Conservation (phyloP, 2,888 invertebrate genomes). For the Drosophila formosana region DNA sequence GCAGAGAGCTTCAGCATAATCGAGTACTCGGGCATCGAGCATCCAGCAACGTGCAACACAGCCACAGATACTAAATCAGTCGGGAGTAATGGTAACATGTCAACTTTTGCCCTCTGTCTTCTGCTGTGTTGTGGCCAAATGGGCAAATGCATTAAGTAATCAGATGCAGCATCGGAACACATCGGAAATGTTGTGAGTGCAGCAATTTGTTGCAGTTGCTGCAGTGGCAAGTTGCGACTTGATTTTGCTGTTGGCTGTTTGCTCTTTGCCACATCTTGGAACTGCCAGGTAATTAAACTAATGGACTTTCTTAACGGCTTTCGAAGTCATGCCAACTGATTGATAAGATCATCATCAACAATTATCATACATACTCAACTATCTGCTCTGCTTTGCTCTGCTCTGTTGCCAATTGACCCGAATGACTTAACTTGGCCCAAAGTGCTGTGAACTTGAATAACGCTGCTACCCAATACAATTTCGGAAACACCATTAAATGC, state of each 20-base stretch:
- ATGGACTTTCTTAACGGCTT: constrained; percentile 60
- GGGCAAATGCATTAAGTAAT: constrained; percentile 74
- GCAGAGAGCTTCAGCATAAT: constrained; percentile 56
- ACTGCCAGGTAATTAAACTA: constrained; percentile 69
- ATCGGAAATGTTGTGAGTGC: constrained; percentile 67
- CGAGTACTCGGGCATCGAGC: constrained; percentile 28
- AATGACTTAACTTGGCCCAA: constrained; percentile 58
- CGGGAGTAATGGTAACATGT: constrained; percentile 50
- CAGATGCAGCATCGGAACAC: constrained; percentile 63
- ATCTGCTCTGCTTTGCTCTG: not conserved
- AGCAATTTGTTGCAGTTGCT: constrained; percentile 68
- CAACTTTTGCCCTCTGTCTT: constrained; percentile 48
- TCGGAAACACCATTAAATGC: constrained; percentile 55
- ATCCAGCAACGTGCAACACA: constrained; percentile 24
- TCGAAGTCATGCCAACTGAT: constrained; percentile 23
- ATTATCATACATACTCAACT: constrained; percentile 1
- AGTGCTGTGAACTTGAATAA: constrained; percentile 47
- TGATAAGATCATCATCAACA: constrained; percentile 33
- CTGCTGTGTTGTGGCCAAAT: constrained; percentile 43
- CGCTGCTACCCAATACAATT: constrained; percentile 12
- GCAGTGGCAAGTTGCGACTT: constrained; percentile 5
- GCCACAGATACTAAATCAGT: constrained; percentile 63
- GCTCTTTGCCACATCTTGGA: constrained; percentile 17
- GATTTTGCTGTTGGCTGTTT: constrained; percentile 13
- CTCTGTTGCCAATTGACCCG: constrained; percentile 22